Conservation (phyloP, 2,113 vertebrate genomes). For the Serinus canaria region DNA sequence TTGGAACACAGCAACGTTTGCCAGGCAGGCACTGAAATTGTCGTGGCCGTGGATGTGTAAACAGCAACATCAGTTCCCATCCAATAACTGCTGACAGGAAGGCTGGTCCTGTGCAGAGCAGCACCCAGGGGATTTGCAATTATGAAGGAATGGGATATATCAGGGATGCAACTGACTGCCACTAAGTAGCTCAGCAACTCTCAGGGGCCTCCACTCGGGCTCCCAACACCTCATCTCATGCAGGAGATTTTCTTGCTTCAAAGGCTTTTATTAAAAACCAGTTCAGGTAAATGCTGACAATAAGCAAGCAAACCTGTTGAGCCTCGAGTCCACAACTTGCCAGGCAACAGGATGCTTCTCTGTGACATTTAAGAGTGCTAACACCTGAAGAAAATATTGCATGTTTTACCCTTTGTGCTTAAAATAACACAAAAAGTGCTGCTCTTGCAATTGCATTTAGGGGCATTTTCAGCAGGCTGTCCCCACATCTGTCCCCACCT, state of each 20-base stretch:
- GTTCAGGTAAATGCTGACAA: slow-evolving; percentile 27
- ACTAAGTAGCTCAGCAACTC: slow-evolving; percentile 54
- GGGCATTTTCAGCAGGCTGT: not conserved
- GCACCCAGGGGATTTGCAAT: slow-evolving; percentile 1
- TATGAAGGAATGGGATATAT: slow-evolving; percentile 25
- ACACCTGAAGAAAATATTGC: slow-evolving; percentile 42
- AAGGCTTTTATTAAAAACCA: slow-evolving; percentile 60
- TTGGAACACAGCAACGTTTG: not conserved
- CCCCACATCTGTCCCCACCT: no score
- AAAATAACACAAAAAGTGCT: not conserved
- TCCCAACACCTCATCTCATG: not conserved
- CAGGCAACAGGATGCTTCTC: not conserved
- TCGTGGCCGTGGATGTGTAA: not conserved
- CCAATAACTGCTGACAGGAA: not conserved
- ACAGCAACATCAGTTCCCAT: not conserved
- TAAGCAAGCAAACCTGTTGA: slow-evolving; percentile 37
- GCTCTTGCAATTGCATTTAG: not conserved
- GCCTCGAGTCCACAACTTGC: not conserved
- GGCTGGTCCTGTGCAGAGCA: slow-evolving; percentile 9
- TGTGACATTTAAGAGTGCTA: slow-evolving; percentile 48
- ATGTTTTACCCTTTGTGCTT: slow-evolving; percentile 37
- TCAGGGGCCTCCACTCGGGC: slow-evolving; percentile 6
- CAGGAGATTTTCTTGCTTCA: slow-evolving; percentile 56
- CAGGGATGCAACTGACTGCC: slow-evolving; percentile 37
- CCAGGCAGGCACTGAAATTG: not conserved